Evolutionary conservation across 1,140 invertebrate genomes (phyloP), one percentile per base, ranked within the genome.

Genomic region (Drosophila virilis): DNA sequence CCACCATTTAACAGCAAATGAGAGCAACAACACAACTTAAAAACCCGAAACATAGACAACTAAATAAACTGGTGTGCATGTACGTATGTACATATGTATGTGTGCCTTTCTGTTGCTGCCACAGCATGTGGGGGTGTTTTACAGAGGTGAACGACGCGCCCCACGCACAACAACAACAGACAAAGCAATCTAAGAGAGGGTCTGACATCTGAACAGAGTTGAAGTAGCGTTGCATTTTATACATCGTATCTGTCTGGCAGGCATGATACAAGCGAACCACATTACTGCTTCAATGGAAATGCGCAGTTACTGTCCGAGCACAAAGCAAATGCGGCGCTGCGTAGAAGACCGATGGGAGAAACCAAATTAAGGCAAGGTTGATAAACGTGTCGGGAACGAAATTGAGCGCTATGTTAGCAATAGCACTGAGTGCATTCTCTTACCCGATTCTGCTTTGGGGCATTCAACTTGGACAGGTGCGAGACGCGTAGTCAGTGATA

Each of bases 381-480:
- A 17, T 17, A 33, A 52, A 12, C 22, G 32, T 33, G 57, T 46
- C 22, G 17, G 17, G 13, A 62, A 64, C 48, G 42, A 22, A 40
- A 62, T 35, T 35, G 50, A 35, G 32, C n/a, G 4, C 32, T 35
- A 42, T 42, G 32, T 52, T 17, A 55, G 52, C 17, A 40, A 35
- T 35, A 35, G 50, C 33, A 37, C 50, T 51, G 28, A 10, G 10
- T 48, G 6, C 5, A 51, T 37, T 62, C 17, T 48, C 28, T 59
- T 69, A 37, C 40, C 28, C 43, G 58, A 71, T 60, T 78, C 45
- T 17, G 65, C 17, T 59, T 59, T 74, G 69, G 82, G 80, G 65
- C 82, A 82, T 86, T 86, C 71, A 79, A 86, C 78, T 74, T 78
- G 60, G 42, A 77, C 82, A 86, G 82, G 75, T 88, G 75, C 75